These are phyloP conservation scores for Bradypodion pumilum DNA, from an alignment of 2,797 vertebrate species.

Conservation along the genomic window DNA sequence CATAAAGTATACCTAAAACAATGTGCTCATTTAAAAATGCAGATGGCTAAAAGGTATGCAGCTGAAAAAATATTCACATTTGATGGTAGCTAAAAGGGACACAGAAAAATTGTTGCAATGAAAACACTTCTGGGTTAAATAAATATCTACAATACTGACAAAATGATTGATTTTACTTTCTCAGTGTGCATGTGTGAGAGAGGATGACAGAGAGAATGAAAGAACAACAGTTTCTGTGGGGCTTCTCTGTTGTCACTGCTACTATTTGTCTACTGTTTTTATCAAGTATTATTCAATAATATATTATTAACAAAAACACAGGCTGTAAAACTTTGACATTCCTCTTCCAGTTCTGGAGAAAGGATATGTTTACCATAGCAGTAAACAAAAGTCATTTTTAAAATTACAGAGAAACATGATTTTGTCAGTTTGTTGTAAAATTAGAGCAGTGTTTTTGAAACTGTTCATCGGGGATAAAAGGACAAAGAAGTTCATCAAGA, in stretches of 20 bases:
- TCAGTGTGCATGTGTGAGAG: too few relatives aligned
- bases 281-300: background rate
- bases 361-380: background rate
- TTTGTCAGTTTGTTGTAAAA: slow-evolving; percentile 8
- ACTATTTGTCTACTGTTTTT: background rate
- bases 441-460: background rate
- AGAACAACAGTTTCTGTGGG: background rate
- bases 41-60: too few relatives aligned
- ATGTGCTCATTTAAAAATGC: too few relatives aligned
- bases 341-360: slow-evolving; percentile 16
- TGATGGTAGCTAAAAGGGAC: background rate
- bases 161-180: background rate
- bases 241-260: background rate
- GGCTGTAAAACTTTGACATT: background rate
- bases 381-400: slow-evolving; percentile 33
- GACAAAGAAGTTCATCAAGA: background rate
- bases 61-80: too few relatives aligned
- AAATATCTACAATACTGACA: background rate
- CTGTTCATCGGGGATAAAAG: background rate
- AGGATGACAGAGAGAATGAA: background rate
- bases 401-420: background rate
- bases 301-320: background rate
- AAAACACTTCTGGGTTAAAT: background rate
- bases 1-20: too few relatives aligned
- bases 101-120: background rate